Evolutionary conservation across 1,140 invertebrate species (phyloP).

Genomic region (Drosophila orena): DNA sequence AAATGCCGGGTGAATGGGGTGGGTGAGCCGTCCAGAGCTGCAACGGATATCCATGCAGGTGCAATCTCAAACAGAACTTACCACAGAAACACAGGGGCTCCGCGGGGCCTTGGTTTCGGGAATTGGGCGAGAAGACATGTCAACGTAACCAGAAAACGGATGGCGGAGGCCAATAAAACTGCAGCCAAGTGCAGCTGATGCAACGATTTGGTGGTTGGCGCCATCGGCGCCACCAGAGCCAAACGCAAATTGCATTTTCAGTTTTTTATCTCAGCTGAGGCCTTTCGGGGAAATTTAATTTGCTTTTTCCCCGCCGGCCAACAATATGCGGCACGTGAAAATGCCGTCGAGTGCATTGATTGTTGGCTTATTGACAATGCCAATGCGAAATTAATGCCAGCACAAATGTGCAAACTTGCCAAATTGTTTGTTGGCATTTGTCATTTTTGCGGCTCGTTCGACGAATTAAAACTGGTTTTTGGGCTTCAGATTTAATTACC

Average conservation of each 20-base stretch:
- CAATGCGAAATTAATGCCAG: constrained; percentile 63
- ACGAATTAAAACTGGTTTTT: background rate
- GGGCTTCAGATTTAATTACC: too few relatives aligned
- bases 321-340: background rate
- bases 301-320: constrained; percentile 29
- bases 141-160: constrained; percentile 47
- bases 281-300: constrained; percentile 63
- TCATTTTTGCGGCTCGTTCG: constrained; percentile 64
- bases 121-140: constrained; percentile 32
- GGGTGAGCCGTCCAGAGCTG: constrained; percentile 13
- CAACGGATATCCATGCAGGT: constrained; percentile 71
- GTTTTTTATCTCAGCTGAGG: constrained; percentile 54
- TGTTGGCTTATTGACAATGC: constrained; percentile 70
- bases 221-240: background rate
- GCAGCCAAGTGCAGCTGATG: constrained; percentile 66
- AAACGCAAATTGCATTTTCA: constrained; percentile 74
- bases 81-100: constrained; percentile 22
- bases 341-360: constrained; percentile 58
- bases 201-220: constrained; percentile 55
- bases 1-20: too few relatives aligned
- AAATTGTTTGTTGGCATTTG: constrained; percentile 69
- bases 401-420: constrained; percentile 68
- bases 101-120: background rate
- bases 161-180: constrained; percentile 66
- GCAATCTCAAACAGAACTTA: constrained; percentile 72